phyloP scores from a whole-genome alignment of 2,888 invertebrate species.

The Drosophila sordidula region DNA sequence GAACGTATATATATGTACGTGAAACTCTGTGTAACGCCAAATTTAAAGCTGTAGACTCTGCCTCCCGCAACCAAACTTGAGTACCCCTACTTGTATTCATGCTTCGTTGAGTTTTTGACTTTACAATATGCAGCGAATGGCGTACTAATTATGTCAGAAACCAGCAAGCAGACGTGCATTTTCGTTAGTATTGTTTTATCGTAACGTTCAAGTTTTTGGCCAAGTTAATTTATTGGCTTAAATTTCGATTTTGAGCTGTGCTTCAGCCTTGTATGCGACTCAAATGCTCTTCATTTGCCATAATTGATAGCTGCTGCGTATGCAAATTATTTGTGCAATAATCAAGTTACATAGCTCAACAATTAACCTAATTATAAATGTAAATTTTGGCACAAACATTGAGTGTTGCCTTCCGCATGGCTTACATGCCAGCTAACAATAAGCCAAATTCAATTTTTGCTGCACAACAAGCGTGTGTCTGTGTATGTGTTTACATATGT shows the following conservation, averaged over 20 bases:
- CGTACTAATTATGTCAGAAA: constrained; percentile 22
- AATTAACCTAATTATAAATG: constrained; percentile 78
- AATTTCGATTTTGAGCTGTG: background rate
- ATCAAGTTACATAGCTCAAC: constrained; percentile 66
- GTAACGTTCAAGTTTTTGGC: constrained; percentile 34
- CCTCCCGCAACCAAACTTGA: no score
- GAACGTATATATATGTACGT: no score
- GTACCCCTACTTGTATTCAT: no score
- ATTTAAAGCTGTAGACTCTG: no score
- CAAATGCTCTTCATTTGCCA: constrained; percentile 50
- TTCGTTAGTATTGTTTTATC: constrained; percentile 42
- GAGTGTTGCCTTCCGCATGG: constrained; percentile 26
- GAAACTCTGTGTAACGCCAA: no score
- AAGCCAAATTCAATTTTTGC: constrained; percentile 45
- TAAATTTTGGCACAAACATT: constrained; percentile 70
- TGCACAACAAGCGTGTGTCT: constrained; percentile 4
- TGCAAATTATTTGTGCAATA: constrained; percentile 69
- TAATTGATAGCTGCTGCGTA: constrained; percentile 57
- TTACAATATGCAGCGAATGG: background rate
- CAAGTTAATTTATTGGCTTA: constrained; percentile 54
- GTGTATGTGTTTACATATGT: background rate
- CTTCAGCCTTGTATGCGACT: constrained; percentile 1
- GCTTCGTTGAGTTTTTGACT: background rate
- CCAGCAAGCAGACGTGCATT: background rate
- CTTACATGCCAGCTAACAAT: constrained; percentile 25